phyloP scores from a whole-genome alignment of 2,113 vertebrate species.

The Agelaius phoeniceus region DNA sequence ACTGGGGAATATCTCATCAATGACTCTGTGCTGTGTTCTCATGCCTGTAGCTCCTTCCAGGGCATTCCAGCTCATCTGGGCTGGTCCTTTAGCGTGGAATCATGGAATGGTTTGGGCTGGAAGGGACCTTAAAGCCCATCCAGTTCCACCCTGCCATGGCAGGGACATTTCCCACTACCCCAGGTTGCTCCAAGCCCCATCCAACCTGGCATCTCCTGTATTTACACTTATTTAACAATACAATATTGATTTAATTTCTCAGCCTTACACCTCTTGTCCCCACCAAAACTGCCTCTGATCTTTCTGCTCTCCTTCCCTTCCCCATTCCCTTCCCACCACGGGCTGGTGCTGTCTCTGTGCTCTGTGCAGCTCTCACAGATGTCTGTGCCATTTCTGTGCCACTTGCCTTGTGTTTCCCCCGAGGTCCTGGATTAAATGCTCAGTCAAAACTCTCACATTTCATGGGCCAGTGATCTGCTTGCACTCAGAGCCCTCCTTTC shows the following conservation, averaged over 20 bases:
- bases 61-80: not conserved
- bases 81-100: not conserved
- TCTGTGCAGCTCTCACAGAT: not conserved
- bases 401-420: constrained; percentile 19
- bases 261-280: accelerated
- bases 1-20: accelerated
- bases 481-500: not conserved
- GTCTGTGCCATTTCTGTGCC: not conserved
- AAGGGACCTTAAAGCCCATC: not conserved
- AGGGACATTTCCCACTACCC: not conserved
- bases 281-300: not conserved
- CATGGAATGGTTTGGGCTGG: not conserved
- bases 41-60: not conserved
- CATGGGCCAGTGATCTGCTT: not conserved
- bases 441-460: not conserved
- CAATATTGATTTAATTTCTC: not conserved
- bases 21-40: not conserved
- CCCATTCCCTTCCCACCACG: accelerated
- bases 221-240: not conserved
- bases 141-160: not conserved
- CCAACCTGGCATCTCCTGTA: accelerated
- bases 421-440: not conserved
- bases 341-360: not conserved
- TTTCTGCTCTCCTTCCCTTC: not conserved
- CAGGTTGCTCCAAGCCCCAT: accelerated